Conservation (phyloP, 2,888 invertebrate species). For the Caenorhabditis japonica region DNA sequence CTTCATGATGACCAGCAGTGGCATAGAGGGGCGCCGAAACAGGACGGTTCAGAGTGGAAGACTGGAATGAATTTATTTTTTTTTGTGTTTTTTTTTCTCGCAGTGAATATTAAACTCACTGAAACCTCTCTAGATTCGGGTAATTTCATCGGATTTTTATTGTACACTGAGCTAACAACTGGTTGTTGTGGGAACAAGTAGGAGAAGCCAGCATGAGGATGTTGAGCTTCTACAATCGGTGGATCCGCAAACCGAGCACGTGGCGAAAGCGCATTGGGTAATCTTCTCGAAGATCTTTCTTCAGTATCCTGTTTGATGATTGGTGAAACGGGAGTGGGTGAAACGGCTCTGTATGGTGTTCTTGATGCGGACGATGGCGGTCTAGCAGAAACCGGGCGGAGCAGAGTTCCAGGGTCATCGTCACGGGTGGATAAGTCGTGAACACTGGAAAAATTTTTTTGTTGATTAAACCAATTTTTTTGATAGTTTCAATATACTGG, state of each 20-base stretch:
- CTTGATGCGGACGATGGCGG: slow-evolving; percentile 47
- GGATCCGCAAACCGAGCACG: slow-evolving; percentile 68
- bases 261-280: slow-evolving; percentile 55
- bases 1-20: slow-evolving; percentile 40
- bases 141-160: slow-evolving; percentile 60
- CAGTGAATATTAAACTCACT: slow-evolving; percentile 2
- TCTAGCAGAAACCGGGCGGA: slow-evolving; percentile 56
- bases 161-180: slow-evolving; percentile 61
- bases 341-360: slow-evolving; percentile 40
- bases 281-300: slow-evolving; percentile 33
- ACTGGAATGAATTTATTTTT: slow-evolving; percentile 9
- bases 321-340: slow-evolving; percentile 54
- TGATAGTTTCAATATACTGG: too few relatives aligned
- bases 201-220: slow-evolving; percentile 70
- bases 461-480: not conserved
- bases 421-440: slow-evolving; percentile 55
- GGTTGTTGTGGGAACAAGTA: slow-evolving; percentile 72
- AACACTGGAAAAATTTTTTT: slow-evolving; percentile 35
- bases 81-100: not conserved
- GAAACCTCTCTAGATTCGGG: slow-evolving; percentile 59
- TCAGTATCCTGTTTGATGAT: slow-evolving; percentile 52
- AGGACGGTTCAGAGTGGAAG: slow-evolving; percentile 37
- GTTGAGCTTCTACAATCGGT: slow-evolving; percentile 63
- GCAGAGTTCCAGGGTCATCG: slow-evolving; percentile 50
- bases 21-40: slow-evolving; percentile 61